Evolutionary conservation across 2,113 vertebrate species (phyloP).

Genomic region (Carettochelys insculpta): DNA sequence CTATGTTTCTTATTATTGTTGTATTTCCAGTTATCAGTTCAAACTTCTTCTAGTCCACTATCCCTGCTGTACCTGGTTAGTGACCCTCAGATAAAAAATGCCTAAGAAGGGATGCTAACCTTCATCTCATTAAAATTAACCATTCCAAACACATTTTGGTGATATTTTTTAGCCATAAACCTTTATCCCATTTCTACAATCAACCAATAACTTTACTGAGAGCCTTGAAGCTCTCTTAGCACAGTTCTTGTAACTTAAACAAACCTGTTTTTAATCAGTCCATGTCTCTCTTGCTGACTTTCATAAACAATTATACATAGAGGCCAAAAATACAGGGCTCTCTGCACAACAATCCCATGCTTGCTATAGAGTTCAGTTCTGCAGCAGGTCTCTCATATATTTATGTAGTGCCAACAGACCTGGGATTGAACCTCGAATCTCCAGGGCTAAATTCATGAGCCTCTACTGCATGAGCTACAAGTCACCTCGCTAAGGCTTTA

Average conservation of each 20-base stretch:
- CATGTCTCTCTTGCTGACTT: background rate
- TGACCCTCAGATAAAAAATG: background rate
- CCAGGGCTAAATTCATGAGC: too few species aligned
- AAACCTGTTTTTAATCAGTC: background rate
- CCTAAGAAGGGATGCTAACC: background rate
- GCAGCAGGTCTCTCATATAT: too few species aligned
- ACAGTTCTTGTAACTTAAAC: background rate
- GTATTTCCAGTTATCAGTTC: conserved; percentile 19
- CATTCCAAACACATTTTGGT: background rate
- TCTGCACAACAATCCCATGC: background rate
- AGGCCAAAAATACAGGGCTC: background rate
- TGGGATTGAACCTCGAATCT: too few species aligned
- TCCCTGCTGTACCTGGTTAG: background rate
- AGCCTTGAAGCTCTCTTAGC: background rate
- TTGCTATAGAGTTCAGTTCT: background rate
- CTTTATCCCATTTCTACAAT: background rate
- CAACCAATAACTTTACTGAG: background rate
- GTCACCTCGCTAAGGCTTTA: too few species aligned
- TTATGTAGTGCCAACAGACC: too few species aligned
- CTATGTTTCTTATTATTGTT: conserved; percentile 3
- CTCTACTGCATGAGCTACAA: too few species aligned
- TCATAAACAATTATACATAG: background rate
- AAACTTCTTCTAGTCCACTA: background rate
- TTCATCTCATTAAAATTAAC: background rate
- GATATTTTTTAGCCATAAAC: background rate